Evolutionary conservation across 2,888 invertebrate genomes (phyloP), one percentile per base, ranked within the genome.

Genomic region (Meganola albula): DNA sequence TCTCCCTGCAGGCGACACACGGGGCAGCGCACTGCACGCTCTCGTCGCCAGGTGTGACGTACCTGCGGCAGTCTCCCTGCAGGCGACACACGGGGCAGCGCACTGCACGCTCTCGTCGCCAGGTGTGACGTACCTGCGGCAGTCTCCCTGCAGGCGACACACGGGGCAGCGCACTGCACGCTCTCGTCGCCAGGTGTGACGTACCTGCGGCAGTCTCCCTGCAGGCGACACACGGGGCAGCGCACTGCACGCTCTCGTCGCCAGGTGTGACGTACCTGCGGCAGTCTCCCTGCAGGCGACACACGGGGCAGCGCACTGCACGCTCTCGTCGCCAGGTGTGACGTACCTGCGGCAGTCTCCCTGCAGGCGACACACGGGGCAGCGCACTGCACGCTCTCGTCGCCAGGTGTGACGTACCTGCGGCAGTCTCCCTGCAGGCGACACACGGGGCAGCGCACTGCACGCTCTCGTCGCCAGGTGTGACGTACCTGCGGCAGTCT

Each of bases 361-460:
- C 8, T 5, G 20, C 8, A 20, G 8, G n/a, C n/a, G 3, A 20
- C 20, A 20, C n/a, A 20, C 20, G 8, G 3, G 20, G 20, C 20
- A 16, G 16, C 20, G 20, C 20, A 20, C 50, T 50, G 45, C n/a
- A 88, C 88, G 65, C 95, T 95, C 34, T 86, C 77, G 47, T 92
- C 92, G 44, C 90, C 90, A 1, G n/a, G n/a, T n/a, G n/a, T n/a
- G n/a, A n/a, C n/a, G n/a, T n/a, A 88, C 90, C 12, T 90, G 87
- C 16, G 92, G 89, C 75, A 1, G 94, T 93, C 80, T 95, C 94
- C n/a, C n/a, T 37, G 91, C 91, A 66, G 93, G 30, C 99, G 93
- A 74, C 99, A 99, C 35, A 99, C 98, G 0, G 99, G 99, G 72
- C 99, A 99, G 35, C 97, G 96, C 53, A 95, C 95, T 73, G 98